phyloP scores from a whole-genome alignment of 2,888 invertebrate species.

The Xanthorhoe spadicearia region DNA sequence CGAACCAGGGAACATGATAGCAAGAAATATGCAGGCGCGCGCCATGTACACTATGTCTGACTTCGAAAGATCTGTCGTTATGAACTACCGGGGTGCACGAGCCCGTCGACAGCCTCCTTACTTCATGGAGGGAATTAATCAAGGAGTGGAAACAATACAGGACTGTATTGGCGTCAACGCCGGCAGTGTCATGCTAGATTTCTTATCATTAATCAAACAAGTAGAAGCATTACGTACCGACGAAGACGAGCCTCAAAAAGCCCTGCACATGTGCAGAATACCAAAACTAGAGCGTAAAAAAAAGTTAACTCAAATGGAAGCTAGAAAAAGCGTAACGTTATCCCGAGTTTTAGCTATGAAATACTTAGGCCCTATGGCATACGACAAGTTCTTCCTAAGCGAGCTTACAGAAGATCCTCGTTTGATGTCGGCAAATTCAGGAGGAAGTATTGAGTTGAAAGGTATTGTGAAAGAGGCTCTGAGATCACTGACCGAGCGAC shows the following conservation, averaged over 20 bases:
- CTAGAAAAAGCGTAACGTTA: conserved; percentile 68
- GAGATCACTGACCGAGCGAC: conserved; percentile 69
- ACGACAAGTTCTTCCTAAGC: conserved; percentile 77
- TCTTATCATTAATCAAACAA: conserved; percentile 74
- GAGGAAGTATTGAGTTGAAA: conserved; percentile 63
- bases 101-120: conserved; percentile 72
- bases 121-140: conserved; percentile 77
- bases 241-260: conserved; percentile 58
- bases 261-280: conserved; percentile 68
- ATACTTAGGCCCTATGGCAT: conserved; percentile 80
- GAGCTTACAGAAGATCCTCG: conserved; percentile 66
- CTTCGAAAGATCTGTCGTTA: conserved; percentile 77
- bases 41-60: conserved; percentile 80
- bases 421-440: conserved; percentile 70
- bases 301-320: conserved; percentile 76
- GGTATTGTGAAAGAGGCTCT: conserved; percentile 65
- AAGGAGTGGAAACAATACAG: conserved; percentile 77
- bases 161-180: conserved; percentile 77
- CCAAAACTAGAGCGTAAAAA: conserved; percentile 62
- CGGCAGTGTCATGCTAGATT: conserved; percentile 74
- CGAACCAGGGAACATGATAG: conserved; percentile 73
- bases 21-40: conserved; percentile 75
- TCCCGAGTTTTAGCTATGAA: conserved; percentile 78
- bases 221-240: conserved; percentile 58
- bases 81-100: conserved; percentile 72